These are phyloP conservation scores for Rachycentron canadum DNA, from an alignment of 2,797 vertebrate species.

Conservation along the genomic window DNA sequence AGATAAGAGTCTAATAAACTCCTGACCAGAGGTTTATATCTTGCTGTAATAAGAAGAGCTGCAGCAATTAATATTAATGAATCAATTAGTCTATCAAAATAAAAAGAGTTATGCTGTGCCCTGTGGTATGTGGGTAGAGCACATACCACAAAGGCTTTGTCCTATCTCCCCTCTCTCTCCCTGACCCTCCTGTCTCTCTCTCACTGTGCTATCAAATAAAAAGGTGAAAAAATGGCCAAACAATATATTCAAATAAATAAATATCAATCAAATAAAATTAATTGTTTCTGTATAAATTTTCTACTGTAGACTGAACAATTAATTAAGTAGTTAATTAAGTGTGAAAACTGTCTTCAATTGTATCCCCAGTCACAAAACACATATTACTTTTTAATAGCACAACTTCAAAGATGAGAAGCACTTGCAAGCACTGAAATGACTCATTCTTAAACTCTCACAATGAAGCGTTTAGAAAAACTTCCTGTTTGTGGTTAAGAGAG, in stretches of 20 bases:
- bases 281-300: not conserved
- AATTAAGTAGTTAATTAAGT: not conserved
- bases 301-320: not conserved
- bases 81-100: not conserved
- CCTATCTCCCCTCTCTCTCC: too few species aligned
- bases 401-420: too few species aligned
- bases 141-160: too few species aligned
- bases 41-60: not conserved
- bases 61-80: not conserved
- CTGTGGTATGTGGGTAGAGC: too few species aligned
- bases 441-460: not conserved
- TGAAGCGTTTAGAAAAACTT: conserved; percentile 1
- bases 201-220: too few species aligned
- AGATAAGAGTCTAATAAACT: not conserved
- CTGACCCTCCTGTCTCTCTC: too few species aligned
- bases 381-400: too few species aligned
- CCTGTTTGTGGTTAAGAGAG: conserved; percentile 10
- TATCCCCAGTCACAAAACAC: not conserved
- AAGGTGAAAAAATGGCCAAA: too few species aligned
- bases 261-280: too few species aligned
- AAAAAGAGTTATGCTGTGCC: too few species aligned
- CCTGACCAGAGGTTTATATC: not conserved
- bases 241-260: too few species aligned
- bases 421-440: too few species aligned
- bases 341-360: not conserved